Conservation (phyloP, 2,113 vertebrate genomes). For the Pterocles gutturalis region DNA sequence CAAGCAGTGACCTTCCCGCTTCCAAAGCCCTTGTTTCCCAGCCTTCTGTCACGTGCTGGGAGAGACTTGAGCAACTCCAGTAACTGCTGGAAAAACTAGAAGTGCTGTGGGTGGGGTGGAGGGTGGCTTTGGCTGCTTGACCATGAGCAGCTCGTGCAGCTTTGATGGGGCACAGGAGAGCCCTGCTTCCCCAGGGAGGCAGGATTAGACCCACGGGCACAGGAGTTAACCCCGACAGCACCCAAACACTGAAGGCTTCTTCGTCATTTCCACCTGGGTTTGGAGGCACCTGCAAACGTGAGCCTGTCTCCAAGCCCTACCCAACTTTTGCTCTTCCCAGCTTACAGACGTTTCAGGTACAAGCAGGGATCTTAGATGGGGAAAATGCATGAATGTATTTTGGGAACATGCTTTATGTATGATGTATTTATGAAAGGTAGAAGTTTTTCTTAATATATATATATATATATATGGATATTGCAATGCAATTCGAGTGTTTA, state of each 20-base stretch:
- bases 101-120: not conserved
- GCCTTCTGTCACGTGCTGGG: not conserved
- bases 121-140: not conserved
- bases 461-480: not conserved
- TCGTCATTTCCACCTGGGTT: not conserved
- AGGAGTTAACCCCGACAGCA: not conserved
- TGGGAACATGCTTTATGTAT: not conserved
- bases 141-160: not conserved
- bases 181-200: not conserved
- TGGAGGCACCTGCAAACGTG: not conserved
- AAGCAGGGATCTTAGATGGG: not conserved
- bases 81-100: not conserved
- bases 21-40: not conserved
- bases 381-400: slow-evolving; percentile 55
- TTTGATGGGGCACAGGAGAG: not conserved
- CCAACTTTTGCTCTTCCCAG: not conserved
- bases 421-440: slow-evolving; percentile 43
- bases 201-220: not conserved
- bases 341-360: not conserved
- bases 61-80: not conserved
- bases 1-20: not conserved
- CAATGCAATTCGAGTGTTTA: slow-evolving; percentile 4
- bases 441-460: not conserved
- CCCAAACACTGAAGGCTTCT: not conserved
- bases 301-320: not conserved